A percentile compares a stretch with the other conserved stretches of the same genome.
Conservation (phyloP, 2,888 invertebrate species). For the Pollenia griseotomentosa region DNA sequence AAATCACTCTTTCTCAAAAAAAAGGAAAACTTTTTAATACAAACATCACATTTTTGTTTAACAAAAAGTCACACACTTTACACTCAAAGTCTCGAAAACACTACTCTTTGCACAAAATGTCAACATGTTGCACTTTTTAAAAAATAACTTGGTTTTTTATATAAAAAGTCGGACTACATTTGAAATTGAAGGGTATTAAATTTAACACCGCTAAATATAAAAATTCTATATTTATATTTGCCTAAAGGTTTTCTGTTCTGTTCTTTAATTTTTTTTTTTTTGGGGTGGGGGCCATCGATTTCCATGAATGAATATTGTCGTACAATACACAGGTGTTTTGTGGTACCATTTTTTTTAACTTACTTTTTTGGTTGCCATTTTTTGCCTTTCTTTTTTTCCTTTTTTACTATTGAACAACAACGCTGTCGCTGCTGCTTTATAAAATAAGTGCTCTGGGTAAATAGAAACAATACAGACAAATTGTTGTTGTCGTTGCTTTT, state of each 20-base stretch:
- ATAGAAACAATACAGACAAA: constrained; percentile 49
- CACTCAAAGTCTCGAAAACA: no score
- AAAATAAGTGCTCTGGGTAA: constrained; percentile 17
- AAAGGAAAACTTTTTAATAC: no score
- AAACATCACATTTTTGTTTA: no score
- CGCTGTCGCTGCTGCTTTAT: constrained; percentile 8
- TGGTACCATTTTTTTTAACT: neutral
- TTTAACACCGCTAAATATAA: no score
- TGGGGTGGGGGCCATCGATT: neutral
- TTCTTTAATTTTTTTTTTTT: constrained; percentile 2
- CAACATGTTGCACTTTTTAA: no score
- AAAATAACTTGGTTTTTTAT: no score
- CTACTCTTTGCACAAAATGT: no score
- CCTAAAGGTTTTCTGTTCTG: neutral
- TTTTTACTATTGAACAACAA: neutral
- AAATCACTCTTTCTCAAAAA: no score
- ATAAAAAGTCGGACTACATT: no score
- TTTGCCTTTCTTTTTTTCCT: neutral
- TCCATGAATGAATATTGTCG: constrained; percentile 37
- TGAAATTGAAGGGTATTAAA: no score
- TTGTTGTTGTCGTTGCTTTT: constrained; percentile 11
- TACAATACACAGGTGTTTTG: constrained; percentile 55
- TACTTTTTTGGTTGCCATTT: neutral
- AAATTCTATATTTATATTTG: neutral
- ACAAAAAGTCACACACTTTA: no score